These are phyloP conservation scores for Bostrychus sinensis DNA, from an alignment of 2,113 vertebrate species.

Conservation along the genomic window DNA sequence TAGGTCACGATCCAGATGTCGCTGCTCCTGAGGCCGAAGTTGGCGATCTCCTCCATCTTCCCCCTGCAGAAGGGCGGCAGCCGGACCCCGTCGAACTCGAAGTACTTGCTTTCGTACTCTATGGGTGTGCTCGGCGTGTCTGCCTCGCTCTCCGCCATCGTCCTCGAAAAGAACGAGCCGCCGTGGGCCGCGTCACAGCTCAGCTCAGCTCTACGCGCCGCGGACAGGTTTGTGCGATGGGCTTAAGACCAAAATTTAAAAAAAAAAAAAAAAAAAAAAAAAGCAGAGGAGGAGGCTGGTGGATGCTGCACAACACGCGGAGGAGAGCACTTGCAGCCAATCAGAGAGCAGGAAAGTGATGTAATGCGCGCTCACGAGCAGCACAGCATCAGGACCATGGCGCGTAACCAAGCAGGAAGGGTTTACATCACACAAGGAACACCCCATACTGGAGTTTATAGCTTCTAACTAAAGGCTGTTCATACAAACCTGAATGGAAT, in stretches of 20 bases:
- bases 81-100: conserved; percentile 94
- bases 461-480: too few species aligned
- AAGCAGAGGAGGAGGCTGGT: conserved; percentile 22
- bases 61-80: conserved; percentile 97
- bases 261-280: background rate
- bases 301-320: conserved; percentile 39
- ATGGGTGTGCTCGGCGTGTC: conserved; percentile 96
- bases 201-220: conserved; percentile 2
- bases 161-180: conserved; percentile 51
- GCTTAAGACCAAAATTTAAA: too few species aligned
- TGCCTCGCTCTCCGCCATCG: conserved; percentile 95
- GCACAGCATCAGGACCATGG: conserved; percentile 78
- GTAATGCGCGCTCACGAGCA: conserved; percentile 75
- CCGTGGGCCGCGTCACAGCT: background rate
- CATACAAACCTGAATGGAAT: too few species aligned
- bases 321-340: conserved; percentile 68
- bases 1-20: conserved; percentile 98
- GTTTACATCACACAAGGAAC: background rate
- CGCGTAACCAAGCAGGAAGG: conserved; percentile 2
- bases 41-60: conserved; percentile 96
- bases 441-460: background rate
- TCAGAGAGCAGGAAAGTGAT: conserved; percentile 75
- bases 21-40: conserved; percentile 92
- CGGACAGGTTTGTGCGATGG: background rate
- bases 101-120: conserved; percentile 98